phyloP scores from a whole-genome alignment of 2,113 vertebrate genomes.

The Bubo blakistoni region DNA sequence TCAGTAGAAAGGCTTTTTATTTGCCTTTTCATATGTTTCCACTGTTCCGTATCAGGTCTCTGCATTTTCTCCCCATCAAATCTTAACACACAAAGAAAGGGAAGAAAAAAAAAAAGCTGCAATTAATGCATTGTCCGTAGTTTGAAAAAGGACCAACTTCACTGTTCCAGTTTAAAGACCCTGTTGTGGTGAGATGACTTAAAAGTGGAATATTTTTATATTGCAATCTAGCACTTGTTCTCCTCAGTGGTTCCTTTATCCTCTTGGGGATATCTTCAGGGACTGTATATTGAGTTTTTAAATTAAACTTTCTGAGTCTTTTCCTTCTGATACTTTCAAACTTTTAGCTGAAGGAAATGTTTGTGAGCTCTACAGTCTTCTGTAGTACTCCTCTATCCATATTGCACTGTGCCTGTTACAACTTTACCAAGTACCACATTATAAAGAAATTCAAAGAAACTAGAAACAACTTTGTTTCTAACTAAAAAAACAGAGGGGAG shows the following conservation, averaged over 20 bases:
- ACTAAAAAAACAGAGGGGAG: background rate
- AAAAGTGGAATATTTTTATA: background rate
- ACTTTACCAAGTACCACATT: background rate
- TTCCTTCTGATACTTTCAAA: constrained; percentile 20
- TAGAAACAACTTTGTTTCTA: constrained; percentile 24
- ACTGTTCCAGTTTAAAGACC: constrained; percentile 14
- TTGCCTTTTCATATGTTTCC: background rate
- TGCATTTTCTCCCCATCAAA: background rate
- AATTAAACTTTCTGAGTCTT: constrained; percentile 21
- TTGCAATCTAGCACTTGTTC: constrained; percentile 26
- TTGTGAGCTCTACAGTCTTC: background rate
- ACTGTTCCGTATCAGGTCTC: background rate
- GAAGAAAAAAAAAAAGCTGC: background rate
- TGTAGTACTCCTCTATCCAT: background rate
- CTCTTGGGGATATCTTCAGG: constrained; percentile 29
- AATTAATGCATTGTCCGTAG: background rate
- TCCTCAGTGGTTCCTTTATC: constrained; percentile 56
- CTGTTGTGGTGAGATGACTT: background rate
- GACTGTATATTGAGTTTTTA: constrained; percentile 27
- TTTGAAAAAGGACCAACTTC: constrained; percentile 8
- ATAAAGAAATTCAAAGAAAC: constrained; percentile 55
- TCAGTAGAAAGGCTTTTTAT: background rate
- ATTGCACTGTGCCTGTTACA: constrained; percentile 1
- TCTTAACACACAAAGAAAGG: background rate
- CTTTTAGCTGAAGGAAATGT: background rate